Evolutionary conservation across 2,888 invertebrate genomes (phyloP), one percentile per base, ranked within the genome.

Genomic region (Tachystola acroxantha): DNA sequence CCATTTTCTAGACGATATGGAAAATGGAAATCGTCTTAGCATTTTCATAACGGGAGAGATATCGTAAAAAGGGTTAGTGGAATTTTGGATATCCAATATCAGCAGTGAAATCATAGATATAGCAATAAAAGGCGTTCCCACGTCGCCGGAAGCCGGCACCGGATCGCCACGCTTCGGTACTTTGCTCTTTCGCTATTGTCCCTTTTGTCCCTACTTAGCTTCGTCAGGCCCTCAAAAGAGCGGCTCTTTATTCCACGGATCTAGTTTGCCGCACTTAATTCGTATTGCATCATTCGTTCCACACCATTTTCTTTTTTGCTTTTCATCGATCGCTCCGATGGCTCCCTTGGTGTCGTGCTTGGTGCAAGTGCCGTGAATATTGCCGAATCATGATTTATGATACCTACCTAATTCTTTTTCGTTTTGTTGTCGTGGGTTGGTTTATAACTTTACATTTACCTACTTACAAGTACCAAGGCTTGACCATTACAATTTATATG

Each of bases 161-260:
- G 57, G 68, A 77, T 73, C 62, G 79, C 79, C 76, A 80, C 79
- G 84, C 80, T 80, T 58, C 77, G 71, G 71, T 81, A 78, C 82
- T 75, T 68, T 64, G 63, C 69, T 74, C 76, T 75, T 78, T 75
- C 64, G 62, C 74, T 68, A 73, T 78, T 81, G 77, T 76, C 74
- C 73, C 68, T 72, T 64, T 77, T 79, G 80, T 79, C 69, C 66
- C 62, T 70, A 70, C 63, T 71, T 67, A 68, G 60, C 64, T 66
- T 57, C 68, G 67, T 69, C 71, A 69, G 65, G 50, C 61, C 62
- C 62, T 75, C 70, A 74, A 76, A 76, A 74, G 75, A 71, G 65
- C 66, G 63, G 53, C 65, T 63, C 65, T 73, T 66, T 65, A 68
- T 74, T 70, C 61, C 61, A 61, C 54, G 64, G 70, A 74, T 74